Evolutionary conservation across 2,888 invertebrate species (phyloP), one percentile per base, ranked within the genome.

Genomic region (Dugesia japonica): DNA sequence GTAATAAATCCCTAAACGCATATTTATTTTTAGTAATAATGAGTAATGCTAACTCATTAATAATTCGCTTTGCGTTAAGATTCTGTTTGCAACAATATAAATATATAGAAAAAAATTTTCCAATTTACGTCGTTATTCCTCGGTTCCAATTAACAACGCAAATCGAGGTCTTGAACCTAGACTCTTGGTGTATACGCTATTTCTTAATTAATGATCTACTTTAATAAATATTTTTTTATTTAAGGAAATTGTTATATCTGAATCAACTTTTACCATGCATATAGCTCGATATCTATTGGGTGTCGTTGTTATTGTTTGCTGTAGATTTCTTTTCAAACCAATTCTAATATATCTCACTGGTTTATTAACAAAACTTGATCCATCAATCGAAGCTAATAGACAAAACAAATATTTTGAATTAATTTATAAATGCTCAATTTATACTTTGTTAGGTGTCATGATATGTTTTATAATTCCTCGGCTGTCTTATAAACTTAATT

Each of bases 351-450:
- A n/a, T 20, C 4, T 56, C 23, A 56, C 56, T 23, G 56, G 56
- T 1, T 13, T 13, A n/a, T 4, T 56, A 20, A 4, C 17, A n/a
- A 56, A 56, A 13, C n/a, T 56, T 13, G 56, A 56, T 56, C 56
- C 56, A 56, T 13, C 4, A 56, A n/a, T 56, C 56, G 23, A 20
- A 20, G 56, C 4, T 1, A 56, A 56, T 56, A n/a, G 56, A 56
- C 56, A 56, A 56, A 56, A 56, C 20, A 56, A 56, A 56, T 23
- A 56, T n/a, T 56, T 56, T n/a, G 56, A 56, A 56, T 56, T 56
- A n/a, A 56, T 56, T 4, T 56, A 56, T n/a, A 56, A 56, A 56
- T 56, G 56, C 56, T 56, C 56, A 56, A 56, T 56, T 4, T 56
- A 56, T 23, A 56, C 20, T 56, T n/a, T 56, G n/a, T 56, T 56